Evolutionary conservation across 2,797 vertebrate species (phyloP).

Genomic region (Microchirus variegatus): DNA sequence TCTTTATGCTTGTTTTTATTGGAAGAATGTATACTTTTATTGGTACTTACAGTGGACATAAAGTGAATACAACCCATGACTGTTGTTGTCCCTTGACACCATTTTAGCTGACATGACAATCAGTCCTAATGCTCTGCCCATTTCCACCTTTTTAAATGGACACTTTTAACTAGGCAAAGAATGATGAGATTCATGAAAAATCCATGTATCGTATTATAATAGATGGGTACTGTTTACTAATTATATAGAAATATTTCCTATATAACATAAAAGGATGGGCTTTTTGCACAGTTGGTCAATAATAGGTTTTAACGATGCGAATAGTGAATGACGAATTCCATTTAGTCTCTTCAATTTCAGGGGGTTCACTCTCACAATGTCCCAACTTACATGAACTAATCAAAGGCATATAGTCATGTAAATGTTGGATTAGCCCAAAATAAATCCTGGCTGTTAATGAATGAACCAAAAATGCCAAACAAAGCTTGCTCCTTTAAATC

Average conservation of each 20-base stretch:
- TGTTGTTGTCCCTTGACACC: background rate
- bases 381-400: too few relatives aligned
- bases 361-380: too few relatives aligned
- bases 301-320: too few relatives aligned
- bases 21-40: conserved; percentile 23
- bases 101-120: background rate
- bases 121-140: too few relatives aligned
- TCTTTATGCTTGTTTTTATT: conserved; percentile 29
- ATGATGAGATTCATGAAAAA: background rate
- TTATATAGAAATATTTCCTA: background rate
- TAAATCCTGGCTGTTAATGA: too few relatives aligned
- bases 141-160: conserved; percentile 1
- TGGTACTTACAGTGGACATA: conserved; percentile 1
- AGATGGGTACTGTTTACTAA: background rate
- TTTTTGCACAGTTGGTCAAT: background rate
- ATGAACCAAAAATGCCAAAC: too few relatives aligned
- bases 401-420: background rate
- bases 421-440: background rate
- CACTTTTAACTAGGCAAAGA: background rate
- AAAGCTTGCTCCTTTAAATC: too few relatives aligned
- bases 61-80: background rate
- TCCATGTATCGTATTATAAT: background rate
- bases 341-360: too few relatives aligned
- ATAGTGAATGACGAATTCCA: too few relatives aligned
- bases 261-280: background rate